Conservation (phyloP, 1,140 invertebrate species). For the Drosophila nebulosa region DNA sequence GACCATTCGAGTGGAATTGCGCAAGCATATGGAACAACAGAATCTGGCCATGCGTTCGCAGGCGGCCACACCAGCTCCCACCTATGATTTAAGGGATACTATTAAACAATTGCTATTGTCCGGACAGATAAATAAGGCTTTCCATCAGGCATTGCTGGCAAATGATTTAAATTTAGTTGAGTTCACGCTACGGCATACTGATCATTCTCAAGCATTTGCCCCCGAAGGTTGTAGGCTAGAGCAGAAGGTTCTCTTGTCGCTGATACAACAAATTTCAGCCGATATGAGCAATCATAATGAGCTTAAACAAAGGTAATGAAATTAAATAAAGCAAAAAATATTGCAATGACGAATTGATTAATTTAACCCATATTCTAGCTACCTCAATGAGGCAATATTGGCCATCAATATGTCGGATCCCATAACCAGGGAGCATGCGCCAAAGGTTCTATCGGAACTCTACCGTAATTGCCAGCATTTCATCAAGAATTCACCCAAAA, state of each 20-base stretch:
- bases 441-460: constrained; percentile 88
- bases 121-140: constrained; percentile 91
- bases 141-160: constrained; percentile 93
- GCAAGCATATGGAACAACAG: constrained; percentile 84
- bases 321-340: too few species aligned
- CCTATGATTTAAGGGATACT: constrained; percentile 85
- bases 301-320: constrained; percentile 89
- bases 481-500: constrained; percentile 86
- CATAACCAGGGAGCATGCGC: constrained; percentile 91
- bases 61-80: constrained; percentile 85
- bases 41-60: constrained; percentile 85
- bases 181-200: constrained; percentile 90
- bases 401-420: constrained; percentile 89
- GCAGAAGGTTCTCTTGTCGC: constrained; percentile 93
- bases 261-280: constrained; percentile 95
- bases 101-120: constrained; percentile 87
- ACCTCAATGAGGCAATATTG: constrained; percentile 93
- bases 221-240: constrained; percentile 86
- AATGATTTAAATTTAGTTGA: constrained; percentile 92
- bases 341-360: too few species aligned
- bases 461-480: constrained; percentile 88
- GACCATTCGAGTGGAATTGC: constrained; percentile 80
- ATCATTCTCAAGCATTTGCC: constrained; percentile 89
- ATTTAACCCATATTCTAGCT: constrained; percentile 83
- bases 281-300: constrained; percentile 93